phyloP scores from a whole-genome alignment of 2,113 vertebrate genomes.

The Ranitomeya variabilis region DNA sequence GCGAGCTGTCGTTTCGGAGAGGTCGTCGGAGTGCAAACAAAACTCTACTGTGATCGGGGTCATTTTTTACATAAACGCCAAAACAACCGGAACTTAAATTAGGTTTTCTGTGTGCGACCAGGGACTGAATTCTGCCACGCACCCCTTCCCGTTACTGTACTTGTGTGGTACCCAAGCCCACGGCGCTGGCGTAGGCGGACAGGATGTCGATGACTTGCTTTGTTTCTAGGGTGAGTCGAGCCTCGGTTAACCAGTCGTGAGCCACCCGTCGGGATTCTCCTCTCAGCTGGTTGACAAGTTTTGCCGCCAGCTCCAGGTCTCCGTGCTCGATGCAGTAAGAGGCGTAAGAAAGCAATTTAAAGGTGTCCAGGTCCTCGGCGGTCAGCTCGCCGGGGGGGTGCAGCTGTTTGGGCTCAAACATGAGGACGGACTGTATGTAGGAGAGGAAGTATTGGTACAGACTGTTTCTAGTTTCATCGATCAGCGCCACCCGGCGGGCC shows the following conservation, averaged over 20 bases:
- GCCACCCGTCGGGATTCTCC: slow-evolving; percentile 90
- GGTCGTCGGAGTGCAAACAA: slow-evolving; percentile 64
- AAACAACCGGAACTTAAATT: slow-evolving; percentile 26
- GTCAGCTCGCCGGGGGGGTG: slow-evolving; percentile 81
- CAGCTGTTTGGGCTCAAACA: slow-evolving; percentile 81
- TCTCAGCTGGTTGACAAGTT: slow-evolving; percentile 90
- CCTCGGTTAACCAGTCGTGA: slow-evolving; percentile 91
- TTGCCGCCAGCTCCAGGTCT: slow-evolving; percentile 93
- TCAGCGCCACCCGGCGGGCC: slow-evolving; percentile 86
- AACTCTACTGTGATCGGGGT: neutral
- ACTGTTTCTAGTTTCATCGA: slow-evolving; percentile 92
- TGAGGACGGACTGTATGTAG: slow-evolving; percentile 88
- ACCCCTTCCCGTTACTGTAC: slow-evolving; percentile 66
- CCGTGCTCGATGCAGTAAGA: slow-evolving; percentile 91
- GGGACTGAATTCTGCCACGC: slow-evolving; percentile 13
- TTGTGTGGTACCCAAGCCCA: slow-evolving; percentile 90
- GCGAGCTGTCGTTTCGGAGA: slow-evolving; percentile 56
- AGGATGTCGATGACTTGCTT: slow-evolving; percentile 87
- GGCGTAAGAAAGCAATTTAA: slow-evolving; percentile 89
- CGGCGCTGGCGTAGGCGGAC: slow-evolving; percentile 89
- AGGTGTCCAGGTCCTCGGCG: slow-evolving; percentile 82
- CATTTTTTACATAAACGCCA: slow-evolving; percentile 45
- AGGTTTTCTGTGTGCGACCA: neutral
- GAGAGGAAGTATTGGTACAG: slow-evolving; percentile 96
- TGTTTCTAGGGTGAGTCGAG: slow-evolving; percentile 90